Evolutionary conservation across 2,888 invertebrate genomes (phyloP), one percentile per base, ranked within the genome.

Genomic region (Dicranocentrus wangi): DNA sequence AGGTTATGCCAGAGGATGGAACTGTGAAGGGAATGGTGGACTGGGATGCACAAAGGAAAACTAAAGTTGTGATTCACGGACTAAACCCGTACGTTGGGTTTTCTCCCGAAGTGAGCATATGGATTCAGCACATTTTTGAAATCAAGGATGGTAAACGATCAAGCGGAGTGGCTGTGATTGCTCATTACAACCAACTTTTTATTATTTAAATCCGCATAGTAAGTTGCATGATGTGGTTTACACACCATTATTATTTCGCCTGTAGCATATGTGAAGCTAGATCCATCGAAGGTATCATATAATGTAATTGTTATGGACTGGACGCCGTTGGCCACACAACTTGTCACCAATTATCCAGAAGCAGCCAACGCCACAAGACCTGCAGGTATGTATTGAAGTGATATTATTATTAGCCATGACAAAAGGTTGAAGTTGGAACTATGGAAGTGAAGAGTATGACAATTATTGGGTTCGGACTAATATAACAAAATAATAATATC

Each of bases 101-200:
- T 0, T 55, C 79, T 19, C 39, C 79, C 21, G 2, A 71, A 0
- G 42, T 15, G n/a, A 79, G 71, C 47, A 79, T 79, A 19, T 71
- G 79, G 79, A n/a, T 55, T 1, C 79, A 79, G 15, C 79, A 71
- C 25, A 65, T 79, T 28, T 79, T 79, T 47, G 66, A 79, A 19
- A 27, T 79, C 0, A 79, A 79, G 70, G 71, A 79, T n/a, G 79
- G 79, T 77, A 53, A 60, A 25, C 51, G 2, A 53, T 8, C 17
- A 13, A 7, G 10, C 32, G 10, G 5, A 65, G 21, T 42, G 39
- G 1, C 43, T 2, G 21, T 51, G n/a, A 25, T n/a, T 51, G n/a
- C 3, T 55, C 25, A 15, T 3, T 25, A 28, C 39, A 51, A 51
- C n/a, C n/a, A 51, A n/a, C n/a, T 13, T 51, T 51, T 51, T 5